These are phyloP conservation scores for Gari tellinella DNA, from an alignment of 2,888 invertebrate species.

Conservation along the genomic window DNA sequence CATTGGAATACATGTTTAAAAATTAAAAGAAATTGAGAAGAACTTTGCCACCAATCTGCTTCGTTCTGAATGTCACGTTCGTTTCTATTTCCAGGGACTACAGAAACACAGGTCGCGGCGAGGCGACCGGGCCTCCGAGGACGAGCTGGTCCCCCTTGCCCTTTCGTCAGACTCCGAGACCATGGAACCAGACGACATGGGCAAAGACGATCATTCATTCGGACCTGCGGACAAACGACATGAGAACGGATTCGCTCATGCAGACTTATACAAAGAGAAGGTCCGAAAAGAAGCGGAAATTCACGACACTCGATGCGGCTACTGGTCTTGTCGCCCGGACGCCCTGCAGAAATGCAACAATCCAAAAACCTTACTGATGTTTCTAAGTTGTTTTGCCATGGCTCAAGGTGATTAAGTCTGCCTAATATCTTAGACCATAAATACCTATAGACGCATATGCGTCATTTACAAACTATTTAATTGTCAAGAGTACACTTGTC, in stretches of 20 bases:
- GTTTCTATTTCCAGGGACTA: too few relatives aligned
- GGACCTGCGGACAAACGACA: conserved; percentile 18
- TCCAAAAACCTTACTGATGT: conserved; percentile 73
- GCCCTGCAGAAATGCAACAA: conserved; percentile 74
- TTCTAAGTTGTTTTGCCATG: conserved; percentile 73
- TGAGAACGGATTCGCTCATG: conserved; percentile 30
- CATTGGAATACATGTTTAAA: too few relatives aligned
- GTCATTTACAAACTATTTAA: too few relatives aligned
- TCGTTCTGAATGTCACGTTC: too few relatives aligned
- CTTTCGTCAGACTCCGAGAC: conserved; percentile 43
- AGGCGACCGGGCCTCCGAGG: conserved; percentile 31
- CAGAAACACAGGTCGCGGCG: conserved; percentile 21
- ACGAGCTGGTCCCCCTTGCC: conserved; percentile 57
- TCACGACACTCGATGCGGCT: conserved; percentile 69
- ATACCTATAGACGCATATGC: background rate
- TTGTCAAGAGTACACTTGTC: too few relatives aligned
- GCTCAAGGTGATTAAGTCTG: conserved; percentile 68
- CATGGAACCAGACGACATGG: conserved; percentile 17
- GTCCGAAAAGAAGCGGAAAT: conserved; percentile 16
- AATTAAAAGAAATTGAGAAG: too few relatives aligned
- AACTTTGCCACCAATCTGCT: too few relatives aligned
- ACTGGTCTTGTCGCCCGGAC: conserved; percentile 67
- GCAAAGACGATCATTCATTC: conserved; percentile 15
- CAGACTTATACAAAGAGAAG: conserved; percentile 48
- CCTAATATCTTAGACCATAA: background rate